A percentile compares a stretch with the other conserved stretches of the same genome.
Evolutionary conservation across 2,113 vertebrate species (phyloP).

Genomic region (Cavia aperea): DNA sequence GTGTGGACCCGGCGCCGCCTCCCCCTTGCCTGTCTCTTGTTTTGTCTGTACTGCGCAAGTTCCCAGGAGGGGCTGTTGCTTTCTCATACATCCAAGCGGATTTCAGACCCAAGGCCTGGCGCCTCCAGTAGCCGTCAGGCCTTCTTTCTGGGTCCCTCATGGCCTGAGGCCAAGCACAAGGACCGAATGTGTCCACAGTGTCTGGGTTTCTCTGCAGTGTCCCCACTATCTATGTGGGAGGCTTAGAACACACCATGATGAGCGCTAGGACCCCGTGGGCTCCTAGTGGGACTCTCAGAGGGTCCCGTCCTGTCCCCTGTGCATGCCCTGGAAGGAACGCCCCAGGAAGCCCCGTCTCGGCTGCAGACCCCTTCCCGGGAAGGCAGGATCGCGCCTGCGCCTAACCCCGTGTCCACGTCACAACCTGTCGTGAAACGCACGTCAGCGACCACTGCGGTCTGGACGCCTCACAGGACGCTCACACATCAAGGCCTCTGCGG

Average conservation of each 20-base stretch:
- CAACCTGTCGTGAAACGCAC: fast-evolving
- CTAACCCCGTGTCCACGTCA: fast-evolving
- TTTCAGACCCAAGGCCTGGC: not conserved
- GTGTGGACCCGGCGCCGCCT: fast-evolving
- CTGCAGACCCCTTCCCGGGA: fast-evolving
- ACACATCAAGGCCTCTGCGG: not conserved
- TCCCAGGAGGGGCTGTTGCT: not conserved
- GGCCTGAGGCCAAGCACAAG: not conserved
- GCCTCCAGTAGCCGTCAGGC: not conserved
- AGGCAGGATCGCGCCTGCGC: fast-evolving
- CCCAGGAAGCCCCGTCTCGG: fast-evolving
- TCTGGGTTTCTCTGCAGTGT: not conserved
- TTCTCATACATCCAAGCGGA: not conserved
- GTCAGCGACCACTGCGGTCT: not conserved
- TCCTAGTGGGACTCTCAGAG: not conserved
- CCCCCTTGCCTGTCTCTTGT: not conserved
- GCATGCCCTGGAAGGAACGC: not conserved
- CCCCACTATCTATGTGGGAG: not conserved
- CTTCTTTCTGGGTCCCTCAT: not conserved
- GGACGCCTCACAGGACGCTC: not conserved
- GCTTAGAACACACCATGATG: not conserved
- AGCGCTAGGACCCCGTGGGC: not conserved
- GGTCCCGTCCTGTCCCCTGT: not conserved
- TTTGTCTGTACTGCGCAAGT: not conserved
- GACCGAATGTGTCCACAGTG: fast-evolving